These are phyloP conservation scores for Philopedon plagiatum DNA, from an alignment of 2,888 invertebrate genomes.

Conservation along the genomic window DNA sequence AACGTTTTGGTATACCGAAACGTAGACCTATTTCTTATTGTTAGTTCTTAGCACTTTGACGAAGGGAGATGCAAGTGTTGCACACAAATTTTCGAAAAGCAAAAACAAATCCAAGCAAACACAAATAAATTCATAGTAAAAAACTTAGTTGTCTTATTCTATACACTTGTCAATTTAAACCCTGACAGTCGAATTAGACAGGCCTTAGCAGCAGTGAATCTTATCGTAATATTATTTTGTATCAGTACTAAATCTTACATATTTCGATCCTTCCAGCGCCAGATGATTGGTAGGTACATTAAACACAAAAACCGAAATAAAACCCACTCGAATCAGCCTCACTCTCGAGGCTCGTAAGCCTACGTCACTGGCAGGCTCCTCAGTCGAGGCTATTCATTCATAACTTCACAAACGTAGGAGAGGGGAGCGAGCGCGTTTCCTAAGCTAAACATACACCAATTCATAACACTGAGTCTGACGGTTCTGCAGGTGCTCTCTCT, in stretches of 20 bases:
- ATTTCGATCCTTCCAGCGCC: conserved; percentile 10
- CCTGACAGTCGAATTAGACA: no score
- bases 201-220: neutral
- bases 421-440: conserved; percentile 54
- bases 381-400: conserved; percentile 71
- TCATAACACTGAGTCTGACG: conserved; percentile 48
- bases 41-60: no score
- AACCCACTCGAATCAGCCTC: conserved; percentile 10
- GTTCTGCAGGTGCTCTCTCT: conserved; percentile 50
- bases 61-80: no score
- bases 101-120: no score
- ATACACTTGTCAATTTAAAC: no score
- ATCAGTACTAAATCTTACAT: neutral
- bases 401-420: conserved; percentile 65
- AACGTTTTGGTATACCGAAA: no score
- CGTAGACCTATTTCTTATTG: no score
- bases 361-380: conserved; percentile 56
- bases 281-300: neutral
- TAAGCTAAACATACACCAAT: conserved; percentile 50
- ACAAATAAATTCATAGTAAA: no score
- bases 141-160: no score
- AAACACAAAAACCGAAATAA: conserved; percentile 23
- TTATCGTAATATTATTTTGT: neutral
- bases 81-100: no score
- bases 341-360: conserved; percentile 25